Base-by-base conservation (phyloP, 2,888 invertebrate species). In the Acrocera orbiculus region DNA sequence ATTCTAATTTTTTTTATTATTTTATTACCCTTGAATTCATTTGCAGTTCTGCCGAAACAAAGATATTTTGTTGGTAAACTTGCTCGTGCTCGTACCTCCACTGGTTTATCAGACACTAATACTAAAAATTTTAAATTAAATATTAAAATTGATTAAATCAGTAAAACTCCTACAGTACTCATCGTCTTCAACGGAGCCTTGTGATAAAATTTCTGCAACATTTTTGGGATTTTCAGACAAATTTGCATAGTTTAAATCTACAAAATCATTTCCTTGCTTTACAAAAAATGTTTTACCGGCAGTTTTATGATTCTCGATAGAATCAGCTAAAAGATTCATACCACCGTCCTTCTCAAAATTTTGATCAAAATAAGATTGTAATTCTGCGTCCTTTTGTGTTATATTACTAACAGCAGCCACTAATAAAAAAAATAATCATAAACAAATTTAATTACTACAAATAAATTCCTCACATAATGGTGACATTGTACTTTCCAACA, bases 351-450 rank as follows among this genome's bases (percentile, higher is more conserved):
- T 41, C 16, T 32, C 34, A 5, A 38, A 24, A 16, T 36, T 39
- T 29, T 43, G 42, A 35, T 42, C 44, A 2, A 47, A 30, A 35
- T 44, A 46, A 2, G 44, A 44, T 22, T 46, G 42, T 2, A 46
- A 36, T 14, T 48, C 43, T 9, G 45, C 45, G 28, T 48, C 47
- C 16, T 46, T 39, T 34, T 46, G 45, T 2, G 48, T 44, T 13
- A 47, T 44, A 28, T 47, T 44, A 37, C 46, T 47, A 3, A 48
- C 48, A 17, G 48, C 48, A 15, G 48, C 47, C 31, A 47, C 48
- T 48, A 11, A 6, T 38, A 39, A 3, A 8, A 26, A 30, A 11
- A 31, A 11, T 14, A 8, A 2, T 7, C 5, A 2, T 19, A 2
- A 2, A 7, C 2, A 19, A 5, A 19, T 8, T 7, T 19, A 19